Evolutionary conservation across 2,797 vertebrate genomes (phyloP).

Genomic region (Notoglanidium macrostoma): DNA sequence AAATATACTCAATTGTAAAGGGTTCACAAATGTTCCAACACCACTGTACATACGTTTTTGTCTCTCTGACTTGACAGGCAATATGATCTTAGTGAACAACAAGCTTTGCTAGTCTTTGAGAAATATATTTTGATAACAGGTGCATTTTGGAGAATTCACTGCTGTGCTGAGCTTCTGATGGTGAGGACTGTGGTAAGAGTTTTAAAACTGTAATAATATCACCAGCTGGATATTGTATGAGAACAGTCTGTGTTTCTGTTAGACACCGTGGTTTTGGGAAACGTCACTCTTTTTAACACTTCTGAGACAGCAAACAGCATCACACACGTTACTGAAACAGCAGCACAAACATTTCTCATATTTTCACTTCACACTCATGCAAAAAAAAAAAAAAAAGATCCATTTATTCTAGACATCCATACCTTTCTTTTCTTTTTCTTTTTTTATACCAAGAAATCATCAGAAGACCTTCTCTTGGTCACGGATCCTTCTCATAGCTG

Average conservation of each 20-base stretch:
- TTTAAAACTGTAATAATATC: too few species aligned
- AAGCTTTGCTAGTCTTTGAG: too few species aligned
- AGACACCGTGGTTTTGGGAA: neutral
- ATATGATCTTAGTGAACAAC: too few species aligned
- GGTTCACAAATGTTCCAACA: too few species aligned
- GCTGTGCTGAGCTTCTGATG: too few species aligned
- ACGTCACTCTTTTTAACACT: neutral
- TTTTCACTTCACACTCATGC: neutral
- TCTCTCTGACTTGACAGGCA: too few species aligned
- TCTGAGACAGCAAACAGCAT: conserved; percentile 16
- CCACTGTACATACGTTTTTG: too few species aligned
- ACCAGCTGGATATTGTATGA: neutral
- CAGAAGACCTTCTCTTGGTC: neutral
- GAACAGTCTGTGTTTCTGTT: neutral
- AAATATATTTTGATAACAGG: too few species aligned
- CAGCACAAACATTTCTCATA: neutral
- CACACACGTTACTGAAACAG: neutral
- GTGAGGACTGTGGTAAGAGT: too few species aligned
- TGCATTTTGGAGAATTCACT: too few species aligned
- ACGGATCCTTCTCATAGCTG: neutral
- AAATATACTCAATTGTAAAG: too few species aligned
- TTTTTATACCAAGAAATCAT: neutral
- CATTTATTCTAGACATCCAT: neutral
- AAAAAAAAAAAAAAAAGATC: neutral
- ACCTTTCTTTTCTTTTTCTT: neutral